Conservation (phyloP, 2,888 invertebrate genomes). For the Epinotia brunnichana region DNA sequence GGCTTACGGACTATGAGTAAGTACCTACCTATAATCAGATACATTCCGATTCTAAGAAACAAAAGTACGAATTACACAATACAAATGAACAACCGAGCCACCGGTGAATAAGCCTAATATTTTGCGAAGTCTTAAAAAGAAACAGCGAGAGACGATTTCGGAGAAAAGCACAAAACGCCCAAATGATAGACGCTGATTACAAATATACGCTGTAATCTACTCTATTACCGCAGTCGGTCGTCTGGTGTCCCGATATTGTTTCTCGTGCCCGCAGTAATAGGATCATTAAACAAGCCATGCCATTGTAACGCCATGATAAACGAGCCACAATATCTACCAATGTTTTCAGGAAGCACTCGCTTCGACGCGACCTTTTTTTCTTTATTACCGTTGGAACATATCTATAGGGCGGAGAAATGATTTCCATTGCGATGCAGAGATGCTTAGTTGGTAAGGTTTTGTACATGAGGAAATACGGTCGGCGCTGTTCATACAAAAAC, state of each 20-base stretch:
- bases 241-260: constrained; percentile 54
- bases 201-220: constrained; percentile 33
- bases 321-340: constrained; percentile 56
- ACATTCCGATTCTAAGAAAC: not conserved
- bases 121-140: constrained; percentile 1
- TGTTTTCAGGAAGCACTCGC: constrained; percentile 44
- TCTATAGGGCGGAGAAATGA: not conserved
- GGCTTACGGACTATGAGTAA: too few species aligned
- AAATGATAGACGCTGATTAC: constrained; percentile 37
- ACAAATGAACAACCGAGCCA: not conserved
- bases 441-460: not conserved
- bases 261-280: constrained; percentile 55
- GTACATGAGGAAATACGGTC: too few species aligned
- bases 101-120: not conserved
- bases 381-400: constrained; percentile 8
- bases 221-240: constrained; percentile 45
- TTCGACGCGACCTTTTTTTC: constrained; percentile 31
- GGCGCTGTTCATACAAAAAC: too few species aligned
- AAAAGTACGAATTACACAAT: not conserved
- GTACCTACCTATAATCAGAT: too few species aligned
- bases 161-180: constrained; percentile 2
- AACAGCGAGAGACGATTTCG: constrained; percentile 14
- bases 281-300: too few species aligned
- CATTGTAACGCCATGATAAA: too few species aligned
- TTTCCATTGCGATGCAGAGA: constrained; percentile 7